A percentile compares a stretch with the other conserved stretches of the same genome.
These are phyloP conservation scores for Ctenodactylus gundi DNA, from an alignment of 2,113 vertebrate species.

Conservation along the genomic window DNA sequence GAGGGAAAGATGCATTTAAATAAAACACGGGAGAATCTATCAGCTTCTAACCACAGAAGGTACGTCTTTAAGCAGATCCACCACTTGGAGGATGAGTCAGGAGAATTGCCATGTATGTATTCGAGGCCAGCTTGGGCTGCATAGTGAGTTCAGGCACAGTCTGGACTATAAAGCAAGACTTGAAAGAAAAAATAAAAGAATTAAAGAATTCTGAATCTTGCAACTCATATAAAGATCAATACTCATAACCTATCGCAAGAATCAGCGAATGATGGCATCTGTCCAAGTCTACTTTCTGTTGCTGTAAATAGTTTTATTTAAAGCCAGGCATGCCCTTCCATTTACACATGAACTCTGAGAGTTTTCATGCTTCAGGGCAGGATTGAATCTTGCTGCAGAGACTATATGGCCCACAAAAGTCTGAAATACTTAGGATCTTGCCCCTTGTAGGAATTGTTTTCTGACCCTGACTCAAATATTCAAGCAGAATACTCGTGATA, in stretches of 20 bases:
- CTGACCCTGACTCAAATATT: not conserved
- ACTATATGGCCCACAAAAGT: not conserved
- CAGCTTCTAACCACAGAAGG: too few relatives aligned
- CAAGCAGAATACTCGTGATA: not conserved
- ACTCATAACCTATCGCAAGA: not conserved
- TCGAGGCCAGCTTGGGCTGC: too few relatives aligned
- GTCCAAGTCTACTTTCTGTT: too few relatives aligned
- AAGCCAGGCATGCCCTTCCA: not conserved
- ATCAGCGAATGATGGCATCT: not conserved
- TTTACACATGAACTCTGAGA: not conserved
- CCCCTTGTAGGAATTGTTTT: not conserved
- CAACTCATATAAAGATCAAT: not conserved
- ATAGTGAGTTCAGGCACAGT: too few relatives aligned
- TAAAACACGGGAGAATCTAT: not conserved
- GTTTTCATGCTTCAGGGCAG: not conserved
- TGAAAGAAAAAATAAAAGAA: not conserved
- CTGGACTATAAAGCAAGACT: too few relatives aligned
- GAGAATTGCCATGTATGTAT: too few relatives aligned
- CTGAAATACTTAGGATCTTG: not conserved
- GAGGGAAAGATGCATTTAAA: not conserved
- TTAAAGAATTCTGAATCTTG: not conserved
- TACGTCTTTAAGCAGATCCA: too few relatives aligned
- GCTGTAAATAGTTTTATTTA: not conserved
- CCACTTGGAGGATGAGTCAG: too few relatives aligned
- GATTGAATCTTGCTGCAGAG: not conserved